Conservation (phyloP, 2,797 vertebrate genomes). For the Agapornis canus region DNA sequence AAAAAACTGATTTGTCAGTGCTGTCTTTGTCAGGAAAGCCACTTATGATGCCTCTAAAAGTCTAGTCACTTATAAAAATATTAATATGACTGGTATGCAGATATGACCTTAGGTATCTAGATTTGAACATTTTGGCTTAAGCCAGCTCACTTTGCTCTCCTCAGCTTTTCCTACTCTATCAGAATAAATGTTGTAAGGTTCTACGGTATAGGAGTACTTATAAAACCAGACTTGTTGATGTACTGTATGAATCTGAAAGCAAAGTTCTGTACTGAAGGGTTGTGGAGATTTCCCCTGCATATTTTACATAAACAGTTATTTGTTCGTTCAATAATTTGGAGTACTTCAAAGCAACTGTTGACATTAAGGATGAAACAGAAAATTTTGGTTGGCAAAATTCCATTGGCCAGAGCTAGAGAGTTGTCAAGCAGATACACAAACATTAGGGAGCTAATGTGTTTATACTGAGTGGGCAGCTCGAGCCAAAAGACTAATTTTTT, state of each 20-base stretch:
- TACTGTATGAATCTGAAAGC: constrained; percentile 4
- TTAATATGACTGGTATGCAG: not conserved
- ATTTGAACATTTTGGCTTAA: not conserved
- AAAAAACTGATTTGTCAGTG: not conserved
- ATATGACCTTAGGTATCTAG: not conserved
- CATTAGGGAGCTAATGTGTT: constrained; percentile 49
- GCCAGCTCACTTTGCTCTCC: not conserved
- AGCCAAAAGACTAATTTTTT: constrained; percentile 60
- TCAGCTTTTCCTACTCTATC: not conserved
- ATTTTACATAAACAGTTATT: constrained; percentile 69
- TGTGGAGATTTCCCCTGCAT: constrained; percentile 58
- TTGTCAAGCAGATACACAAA: constrained; percentile 61
- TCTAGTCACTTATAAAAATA: not conserved
- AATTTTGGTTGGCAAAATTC: constrained; percentile 65
- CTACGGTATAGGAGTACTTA: not conserved
- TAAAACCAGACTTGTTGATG: not conserved
- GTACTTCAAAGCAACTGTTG: constrained; percentile 71
- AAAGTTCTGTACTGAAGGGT: constrained; percentile 27
- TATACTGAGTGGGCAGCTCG: constrained; percentile 44
- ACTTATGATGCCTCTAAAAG: not conserved
- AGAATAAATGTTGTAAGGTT: not conserved
- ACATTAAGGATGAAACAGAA: constrained; percentile 69
- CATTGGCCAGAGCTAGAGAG: constrained; percentile 54
- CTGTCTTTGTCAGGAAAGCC: not conserved
- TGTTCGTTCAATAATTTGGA: constrained; percentile 68